Conservation (phyloP, 2,888 invertebrate genomes). For the Epinotia ramella region DNA sequence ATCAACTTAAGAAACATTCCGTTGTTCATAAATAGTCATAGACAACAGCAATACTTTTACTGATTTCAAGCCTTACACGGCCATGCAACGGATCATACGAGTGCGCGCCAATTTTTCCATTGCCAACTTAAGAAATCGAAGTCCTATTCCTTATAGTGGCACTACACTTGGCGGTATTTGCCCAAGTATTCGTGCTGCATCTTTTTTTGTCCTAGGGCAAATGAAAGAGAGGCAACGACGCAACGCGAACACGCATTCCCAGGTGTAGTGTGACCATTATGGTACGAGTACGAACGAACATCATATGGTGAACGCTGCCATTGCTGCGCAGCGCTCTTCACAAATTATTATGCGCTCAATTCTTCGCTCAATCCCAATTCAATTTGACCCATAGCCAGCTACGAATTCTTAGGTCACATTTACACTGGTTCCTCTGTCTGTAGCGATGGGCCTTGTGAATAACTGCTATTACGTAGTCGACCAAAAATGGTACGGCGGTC, state of each 20-base stretch:
- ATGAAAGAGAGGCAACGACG: no score
- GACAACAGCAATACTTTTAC: background rate
- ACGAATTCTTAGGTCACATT: no score
- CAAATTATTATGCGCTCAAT: background rate
- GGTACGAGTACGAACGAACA: background rate
- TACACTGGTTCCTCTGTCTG: background rate
- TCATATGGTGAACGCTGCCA: constrained; percentile 54
- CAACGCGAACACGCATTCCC: no score
- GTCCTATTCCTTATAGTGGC: constrained; percentile 12
- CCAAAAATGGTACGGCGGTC: constrained; percentile 76
- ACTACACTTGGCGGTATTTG: no score
- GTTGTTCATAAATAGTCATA: background rate
- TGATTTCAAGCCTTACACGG: constrained; percentile 4
- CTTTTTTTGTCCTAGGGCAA: no score
- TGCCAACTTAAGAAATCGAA: constrained; percentile 15
- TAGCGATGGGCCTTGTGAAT: background rate
- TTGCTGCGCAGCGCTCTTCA: constrained; percentile 31
- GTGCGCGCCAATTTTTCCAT: constrained; percentile 22
- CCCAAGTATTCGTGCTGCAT: no score
- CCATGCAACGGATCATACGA: background rate
- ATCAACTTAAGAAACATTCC: background rate
- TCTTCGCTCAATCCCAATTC: no score
- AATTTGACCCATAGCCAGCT: no score
- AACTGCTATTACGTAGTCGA: constrained; percentile 52
- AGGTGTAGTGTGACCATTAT: no score